phyloP scores from a whole-genome alignment of 2,113 vertebrate genomes.

The Vombatus ursinus region DNA sequence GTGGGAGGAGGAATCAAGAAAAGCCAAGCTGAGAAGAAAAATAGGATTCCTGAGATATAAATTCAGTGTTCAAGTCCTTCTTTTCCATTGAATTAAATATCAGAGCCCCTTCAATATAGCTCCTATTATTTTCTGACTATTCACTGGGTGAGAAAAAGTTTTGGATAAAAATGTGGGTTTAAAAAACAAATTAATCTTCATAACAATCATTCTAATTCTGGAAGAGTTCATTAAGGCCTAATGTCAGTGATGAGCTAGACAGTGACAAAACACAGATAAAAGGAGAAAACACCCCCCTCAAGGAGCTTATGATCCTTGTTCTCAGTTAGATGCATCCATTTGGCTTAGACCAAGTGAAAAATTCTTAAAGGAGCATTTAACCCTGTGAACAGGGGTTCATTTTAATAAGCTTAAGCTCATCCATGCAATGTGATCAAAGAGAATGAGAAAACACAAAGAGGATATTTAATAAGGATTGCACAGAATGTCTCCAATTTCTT shows the following conservation, averaged over 20 bases:
- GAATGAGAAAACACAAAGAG: too few species aligned
- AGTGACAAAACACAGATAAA: neutral
- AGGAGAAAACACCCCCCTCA: neutral
- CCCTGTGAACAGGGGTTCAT: neutral
- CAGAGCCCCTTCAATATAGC: constrained; percentile 87
- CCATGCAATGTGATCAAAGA: too few species aligned
- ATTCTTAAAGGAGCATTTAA: neutral
- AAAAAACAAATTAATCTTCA: neutral
- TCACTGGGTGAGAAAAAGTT: constrained; percentile 81
- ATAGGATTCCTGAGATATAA: constrained; percentile 78
- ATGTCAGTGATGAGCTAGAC: too few species aligned
- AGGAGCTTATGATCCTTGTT: neutral
- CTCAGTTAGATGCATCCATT: neutral
- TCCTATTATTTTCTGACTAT: constrained; percentile 81
- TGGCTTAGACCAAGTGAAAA: neutral
- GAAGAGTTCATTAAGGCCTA: neutral
- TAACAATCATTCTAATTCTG: neutral
- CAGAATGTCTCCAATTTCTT: too few species aligned
- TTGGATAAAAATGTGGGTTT: fast-evolving
- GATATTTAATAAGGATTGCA: too few species aligned
- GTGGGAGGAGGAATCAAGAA: too few species aligned
- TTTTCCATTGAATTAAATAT: constrained; percentile 85
- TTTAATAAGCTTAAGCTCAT: neutral
- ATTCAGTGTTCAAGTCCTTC: constrained; percentile 85
- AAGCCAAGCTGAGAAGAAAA: neutral